These are phyloP conservation scores for Rhagoletis zephyria DNA, from an alignment of 1,140 invertebrate genomes.

Conservation along the genomic window DNA sequence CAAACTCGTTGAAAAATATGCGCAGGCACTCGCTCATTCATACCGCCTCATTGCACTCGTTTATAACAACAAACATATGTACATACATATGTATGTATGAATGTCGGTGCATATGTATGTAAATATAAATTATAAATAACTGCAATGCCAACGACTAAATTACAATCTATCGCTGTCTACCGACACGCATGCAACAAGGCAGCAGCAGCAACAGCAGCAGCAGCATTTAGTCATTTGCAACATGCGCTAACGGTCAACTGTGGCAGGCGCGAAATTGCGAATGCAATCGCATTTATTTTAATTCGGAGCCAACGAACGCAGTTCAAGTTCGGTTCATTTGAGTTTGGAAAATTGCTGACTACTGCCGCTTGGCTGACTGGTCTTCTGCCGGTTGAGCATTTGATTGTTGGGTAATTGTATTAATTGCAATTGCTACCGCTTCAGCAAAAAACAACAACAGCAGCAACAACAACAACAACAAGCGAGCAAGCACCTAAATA, in stretches of 20 bases:
- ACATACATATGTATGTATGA: background rate
- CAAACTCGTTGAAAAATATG: conserved; percentile 37
- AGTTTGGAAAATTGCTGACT: conserved; percentile 24
- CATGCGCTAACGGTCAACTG: conserved; percentile 50
- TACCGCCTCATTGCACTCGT: background rate
- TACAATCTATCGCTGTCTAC: background rate
- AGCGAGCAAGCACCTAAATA: background rate
- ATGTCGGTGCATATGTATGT: too few relatives aligned
- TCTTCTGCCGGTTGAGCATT: conserved; percentile 31
- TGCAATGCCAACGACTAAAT: conserved; percentile 37
- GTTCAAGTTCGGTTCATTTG: conserved; percentile 22
- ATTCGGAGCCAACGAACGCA: conserved; percentile 40
- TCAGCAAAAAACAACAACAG: background rate
- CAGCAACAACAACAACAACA: background rate
- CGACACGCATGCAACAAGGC: conserved; percentile 12
- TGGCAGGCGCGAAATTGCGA: conserved; percentile 50
- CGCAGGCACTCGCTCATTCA: conserved; percentile 14
- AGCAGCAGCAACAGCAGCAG: background rate
- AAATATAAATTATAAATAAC: conserved; percentile 4
- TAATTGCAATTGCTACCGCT: conserved; percentile 39
- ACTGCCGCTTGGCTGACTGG: conserved; percentile 8
- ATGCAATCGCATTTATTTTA: conserved; percentile 43
- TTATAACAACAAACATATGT: background rate
- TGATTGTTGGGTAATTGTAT: conserved; percentile 48
- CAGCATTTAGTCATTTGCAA: conserved; percentile 32